Percentiles rank a stretch among this genome's conserved stretches.
These are phyloP conservation scores for Akabosia matsudoensis DNA, from an alignment of 1,140 invertebrate species.

Conservation along the genomic window DNA sequence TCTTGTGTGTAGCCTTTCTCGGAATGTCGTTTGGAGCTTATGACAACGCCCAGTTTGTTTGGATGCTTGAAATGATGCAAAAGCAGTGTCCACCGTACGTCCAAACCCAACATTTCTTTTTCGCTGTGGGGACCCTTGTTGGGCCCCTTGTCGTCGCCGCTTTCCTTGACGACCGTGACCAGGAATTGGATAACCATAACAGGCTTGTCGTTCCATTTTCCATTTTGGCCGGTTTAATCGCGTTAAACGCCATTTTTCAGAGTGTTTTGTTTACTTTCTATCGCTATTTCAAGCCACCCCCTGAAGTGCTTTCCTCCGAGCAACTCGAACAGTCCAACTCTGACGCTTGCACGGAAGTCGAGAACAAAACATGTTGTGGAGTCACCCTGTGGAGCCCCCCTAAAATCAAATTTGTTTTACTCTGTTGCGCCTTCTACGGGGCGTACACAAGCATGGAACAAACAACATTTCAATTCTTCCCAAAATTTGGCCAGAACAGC, in stretches of 20 bases:
- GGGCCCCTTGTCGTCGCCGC: neutral
- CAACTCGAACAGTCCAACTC: no score
- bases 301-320: no score
- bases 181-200: neutral
- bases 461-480: no score
- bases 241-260: neutral
- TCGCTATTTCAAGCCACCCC: neutral
- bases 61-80: conserved; percentile 38
- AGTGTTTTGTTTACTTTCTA: neutral
- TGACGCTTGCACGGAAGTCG: no score
- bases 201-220: neutral
- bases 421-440: no score
- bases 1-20: neutral
- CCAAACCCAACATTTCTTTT: conserved; percentile 33
- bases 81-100: conserved; percentile 20
- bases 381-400: no score
- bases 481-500: no score
- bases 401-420: no score
- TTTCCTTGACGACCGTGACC: neutral
- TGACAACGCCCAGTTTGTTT: conserved; percentile 32
- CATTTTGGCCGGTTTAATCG: neutral
- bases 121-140: neutral
- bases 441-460: no score
- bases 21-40: conserved; percentile 24
- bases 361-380: no score